phyloP scores from a whole-genome alignment of 2,113 vertebrate genomes.

The Amia ocellicauda region DNA sequence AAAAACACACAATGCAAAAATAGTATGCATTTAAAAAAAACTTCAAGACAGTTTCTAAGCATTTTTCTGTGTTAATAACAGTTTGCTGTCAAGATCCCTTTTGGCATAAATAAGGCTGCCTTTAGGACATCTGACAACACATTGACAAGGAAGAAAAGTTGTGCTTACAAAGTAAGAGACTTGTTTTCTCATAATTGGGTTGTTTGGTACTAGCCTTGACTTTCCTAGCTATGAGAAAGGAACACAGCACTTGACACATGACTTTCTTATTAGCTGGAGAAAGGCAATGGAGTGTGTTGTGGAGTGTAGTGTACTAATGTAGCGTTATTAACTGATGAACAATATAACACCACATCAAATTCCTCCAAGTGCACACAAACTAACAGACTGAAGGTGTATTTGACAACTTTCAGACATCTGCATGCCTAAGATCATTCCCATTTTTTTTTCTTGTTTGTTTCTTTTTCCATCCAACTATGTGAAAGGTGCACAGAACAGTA shows the following conservation, averaged over 20 bases:
- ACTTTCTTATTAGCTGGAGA: conserved; percentile 65
- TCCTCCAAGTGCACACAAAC: no score
- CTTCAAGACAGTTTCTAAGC: conserved; percentile 54
- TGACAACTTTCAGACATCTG: neutral
- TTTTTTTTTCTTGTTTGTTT: neutral
- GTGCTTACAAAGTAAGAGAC: conserved; percentile 61
- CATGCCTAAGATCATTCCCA: neutral
- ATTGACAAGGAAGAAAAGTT: conserved; percentile 44
- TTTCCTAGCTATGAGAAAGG: conserved; percentile 62
- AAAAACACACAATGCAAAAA: conserved; percentile 49
- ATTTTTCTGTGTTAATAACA: conserved; percentile 60
- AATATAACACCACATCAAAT: neutral
- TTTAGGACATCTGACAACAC: conserved; percentile 51
- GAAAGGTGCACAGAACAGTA: no score
- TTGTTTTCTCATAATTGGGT: conserved; percentile 71
- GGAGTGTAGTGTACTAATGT: conserved; percentile 6
- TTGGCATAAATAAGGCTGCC: conserved; percentile 52
- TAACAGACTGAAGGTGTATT: no score
- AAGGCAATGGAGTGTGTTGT: conserved; percentile 54
- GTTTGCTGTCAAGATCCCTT: conserved; percentile 63
- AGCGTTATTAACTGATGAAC: neutral
- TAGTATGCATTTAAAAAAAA: conserved; percentile 29
- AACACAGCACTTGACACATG: conserved; percentile 62
- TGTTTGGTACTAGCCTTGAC: conserved; percentile 62
- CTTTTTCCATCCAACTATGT: no score